Percentiles rank a stretch among this genome's conserved stretches.
These are phyloP conservation scores for Nicator chloris DNA, from an alignment of 2,113 vertebrate species.

Conservation along the genomic window DNA sequence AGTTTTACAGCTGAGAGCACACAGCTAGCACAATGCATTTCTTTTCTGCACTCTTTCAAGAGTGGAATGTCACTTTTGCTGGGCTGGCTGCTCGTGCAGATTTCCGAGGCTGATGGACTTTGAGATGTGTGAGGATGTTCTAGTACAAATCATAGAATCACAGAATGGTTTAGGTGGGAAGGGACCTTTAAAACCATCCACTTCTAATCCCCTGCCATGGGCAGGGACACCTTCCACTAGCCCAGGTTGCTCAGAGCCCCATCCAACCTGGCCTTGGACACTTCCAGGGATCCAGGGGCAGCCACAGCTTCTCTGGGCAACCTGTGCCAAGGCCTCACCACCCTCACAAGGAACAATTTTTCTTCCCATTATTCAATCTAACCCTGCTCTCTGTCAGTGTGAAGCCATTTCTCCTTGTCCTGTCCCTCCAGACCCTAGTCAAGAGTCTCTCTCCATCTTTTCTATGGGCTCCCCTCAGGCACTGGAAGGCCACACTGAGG, in stretches of 20 bases:
- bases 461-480: neutral
- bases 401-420: neutral
- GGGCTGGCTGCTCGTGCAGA: neutral
- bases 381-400: accelerated
- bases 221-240: neutral
- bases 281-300: neutral
- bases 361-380: neutral
- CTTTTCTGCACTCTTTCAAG: neutral
- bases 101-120: neutral
- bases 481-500: accelerated
- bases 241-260: accelerated
- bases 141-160: neutral
- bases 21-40: neutral
- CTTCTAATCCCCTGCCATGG: neutral
- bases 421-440: neutral
- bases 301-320: neutral
- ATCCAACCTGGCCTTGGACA: accelerated
- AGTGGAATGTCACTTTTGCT: neutral
- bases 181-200: neutral
- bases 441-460: neutral
- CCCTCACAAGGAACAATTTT: neutral
- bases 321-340: neutral
- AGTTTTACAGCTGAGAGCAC: neutral
- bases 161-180: neutral
- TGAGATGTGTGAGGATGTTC: accelerated